Conservation (phyloP, 2,888 invertebrate species). For the Napeogenes sylphis region DNA sequence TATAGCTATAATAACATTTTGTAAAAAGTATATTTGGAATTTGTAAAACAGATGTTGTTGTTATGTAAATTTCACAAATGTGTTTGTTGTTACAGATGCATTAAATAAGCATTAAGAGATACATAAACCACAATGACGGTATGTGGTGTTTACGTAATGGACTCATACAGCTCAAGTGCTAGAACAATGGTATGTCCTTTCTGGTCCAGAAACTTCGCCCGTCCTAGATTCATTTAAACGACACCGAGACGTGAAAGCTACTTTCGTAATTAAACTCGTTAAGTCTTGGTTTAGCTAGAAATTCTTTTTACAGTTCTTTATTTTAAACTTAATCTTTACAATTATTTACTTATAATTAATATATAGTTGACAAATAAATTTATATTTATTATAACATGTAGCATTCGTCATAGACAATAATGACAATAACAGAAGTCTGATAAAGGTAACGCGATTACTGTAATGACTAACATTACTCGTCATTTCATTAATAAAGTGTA, state of each 20-base stretch:
- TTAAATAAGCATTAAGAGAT: slow-evolving; percentile 28
- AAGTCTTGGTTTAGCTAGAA: no score
- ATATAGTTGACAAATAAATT: no score
- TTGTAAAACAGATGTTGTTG: neutral
- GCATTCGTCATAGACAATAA: neutral
- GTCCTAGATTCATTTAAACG: slow-evolving; percentile 49
- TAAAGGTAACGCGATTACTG: neutral
- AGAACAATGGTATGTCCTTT: slow-evolving; percentile 67
- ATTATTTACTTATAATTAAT: no score
- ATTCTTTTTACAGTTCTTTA: no score
- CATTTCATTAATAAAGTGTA: slow-evolving; percentile 4
- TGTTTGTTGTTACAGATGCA: slow-evolving; percentile 24
- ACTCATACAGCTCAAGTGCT: slow-evolving; percentile 31
- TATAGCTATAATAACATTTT: no score
- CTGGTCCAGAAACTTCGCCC: slow-evolving; percentile 70
- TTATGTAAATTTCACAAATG: slow-evolving; percentile 12
- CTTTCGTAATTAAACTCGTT: slow-evolving; percentile 6
- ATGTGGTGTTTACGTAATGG: slow-evolving; percentile 32
- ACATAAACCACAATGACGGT: slow-evolving; percentile 27
- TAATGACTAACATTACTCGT: slow-evolving; percentile 2
- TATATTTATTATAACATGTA: neutral
- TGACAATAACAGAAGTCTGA: neutral
- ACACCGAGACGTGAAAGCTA: slow-evolving; percentile 7
- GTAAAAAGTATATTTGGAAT: no score
- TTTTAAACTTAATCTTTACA: no score